Conservation (phyloP, 1,140 invertebrate species). For the Vanessa tameamea region DNA sequence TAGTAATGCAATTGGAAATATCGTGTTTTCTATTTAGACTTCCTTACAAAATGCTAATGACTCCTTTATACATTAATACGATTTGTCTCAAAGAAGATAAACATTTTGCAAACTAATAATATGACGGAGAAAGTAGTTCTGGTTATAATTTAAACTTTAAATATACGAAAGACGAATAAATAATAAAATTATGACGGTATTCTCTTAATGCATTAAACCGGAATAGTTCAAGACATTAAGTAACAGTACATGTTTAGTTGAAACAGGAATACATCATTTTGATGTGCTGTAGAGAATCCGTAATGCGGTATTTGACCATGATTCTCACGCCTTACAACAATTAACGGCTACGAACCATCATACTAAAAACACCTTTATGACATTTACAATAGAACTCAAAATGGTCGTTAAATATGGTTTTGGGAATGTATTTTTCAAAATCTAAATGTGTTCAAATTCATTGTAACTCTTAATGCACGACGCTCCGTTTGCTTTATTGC, state of each 20-base stretch:
- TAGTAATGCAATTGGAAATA: slow-evolving; percentile 14
- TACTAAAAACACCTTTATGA: slow-evolving; percentile 26
- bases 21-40: slow-evolving; percentile 9
- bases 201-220: slow-evolving; percentile 39
- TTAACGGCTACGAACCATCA: slow-evolving; percentile 26
- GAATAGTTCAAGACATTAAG: slow-evolving; percentile 42
- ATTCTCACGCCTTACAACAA: slow-evolving; percentile 62
- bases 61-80: not conserved
- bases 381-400: slow-evolving; percentile 11
- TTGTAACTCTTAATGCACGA: slow-evolving; percentile 26
- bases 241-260: slow-evolving; percentile 45
- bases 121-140: too few species aligned
- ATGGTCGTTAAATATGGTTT: not conserved
- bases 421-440: slow-evolving; percentile 39
- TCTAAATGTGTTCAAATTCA: slow-evolving; percentile 43
- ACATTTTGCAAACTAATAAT: too few species aligned
- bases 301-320: slow-evolving; percentile 61
- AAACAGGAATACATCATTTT: slow-evolving; percentile 53
- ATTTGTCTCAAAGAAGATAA: too few species aligned
- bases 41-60: slow-evolving; percentile 1
- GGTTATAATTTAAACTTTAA: not conserved
- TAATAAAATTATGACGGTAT: slow-evolving; percentile 23
- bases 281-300: slow-evolving; percentile 68
- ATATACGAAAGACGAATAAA: slow-evolving; percentile 15
- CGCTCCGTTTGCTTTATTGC: slow-evolving; percentile 28